Evolutionary conservation across 2,888 invertebrate genomes (phyloP), one percentile per base, ranked within the genome.

Genomic region (Drosophila koepferae): DNA sequence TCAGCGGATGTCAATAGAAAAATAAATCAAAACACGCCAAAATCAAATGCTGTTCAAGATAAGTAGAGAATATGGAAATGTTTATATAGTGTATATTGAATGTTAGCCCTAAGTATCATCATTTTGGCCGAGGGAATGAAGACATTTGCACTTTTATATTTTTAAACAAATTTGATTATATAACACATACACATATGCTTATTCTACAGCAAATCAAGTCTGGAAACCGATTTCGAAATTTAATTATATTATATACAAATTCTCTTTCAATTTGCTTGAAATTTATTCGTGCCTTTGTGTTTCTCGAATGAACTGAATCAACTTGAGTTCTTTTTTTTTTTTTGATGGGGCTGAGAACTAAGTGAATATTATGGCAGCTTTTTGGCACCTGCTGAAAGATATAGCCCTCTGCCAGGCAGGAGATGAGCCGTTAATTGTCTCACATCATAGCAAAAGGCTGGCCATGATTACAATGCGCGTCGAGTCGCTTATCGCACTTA

Each of bases 341-440:
- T 34, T 41, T 2, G n/a, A 18, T 40, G n/a, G 38, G 18, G 14
- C 5, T 23, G 18, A n/a, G 41, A 36, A 34, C 1, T 36, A 41
- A 23, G 40, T 48, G 63, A 41, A 28, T 43, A 56, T 49, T 68
- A 59, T 59, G 40, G 41, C 38, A n/a, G 16, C 53, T 23, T 58
- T 58, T 72, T 49, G 43, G 31, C 51, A 65, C 23, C 48, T 61
- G 38, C 31, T 60, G 28, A 38, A 54, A n/a, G 66, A 54, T 51
- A 64, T 46, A 3, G 44, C 23, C n/a, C 43, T 43, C 43, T 10
- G 43, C 18, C 18, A 20, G 43, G 3, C 3, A 46, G 23, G 8
- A 23, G 46, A 23, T 58, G 65, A 67, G 59, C 80, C 73, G 70
- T 83, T 80, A 81, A 73, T 69, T 66, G 68, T 74, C 23, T 43